A percentile compares a stretch with the other conserved stretches of the same genome.
Conservation (phyloP, 2,113 vertebrate species). For the Pseudorhombus dupliciocellatus region DNA sequence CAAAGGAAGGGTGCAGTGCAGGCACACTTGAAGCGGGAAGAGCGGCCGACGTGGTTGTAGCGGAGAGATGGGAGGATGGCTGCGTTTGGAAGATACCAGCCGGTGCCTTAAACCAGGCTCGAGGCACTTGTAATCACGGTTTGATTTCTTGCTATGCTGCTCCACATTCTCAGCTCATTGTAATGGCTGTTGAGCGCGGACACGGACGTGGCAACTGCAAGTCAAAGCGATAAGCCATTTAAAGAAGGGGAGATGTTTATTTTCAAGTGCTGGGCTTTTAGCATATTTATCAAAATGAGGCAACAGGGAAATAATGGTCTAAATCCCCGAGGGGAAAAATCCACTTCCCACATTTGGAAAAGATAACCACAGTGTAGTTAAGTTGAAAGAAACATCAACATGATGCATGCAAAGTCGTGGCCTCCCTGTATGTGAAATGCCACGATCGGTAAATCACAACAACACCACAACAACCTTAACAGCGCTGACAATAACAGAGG, state of each 20-base stretch:
- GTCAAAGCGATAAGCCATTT: slow-evolving; percentile 75
- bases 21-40: slow-evolving; percentile 56
- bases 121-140: slow-evolving; percentile 72
- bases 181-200: slow-evolving; percentile 76
- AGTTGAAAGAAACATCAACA: slow-evolving; percentile 48
- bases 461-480: slow-evolving; percentile 44
- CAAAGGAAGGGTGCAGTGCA: slow-evolving; percentile 67
- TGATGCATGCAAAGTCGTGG: slow-evolving; percentile 48
- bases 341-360: slow-evolving; percentile 14
- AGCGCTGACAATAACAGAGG: slow-evolving; percentile 20
- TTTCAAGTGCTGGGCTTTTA: slow-evolving; percentile 62
- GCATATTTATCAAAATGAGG: slow-evolving; percentile 67
- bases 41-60: slow-evolving; percentile 63
- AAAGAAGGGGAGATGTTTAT: slow-evolving; percentile 64
- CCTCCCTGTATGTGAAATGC: slow-evolving; percentile 41
- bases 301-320: slow-evolving; percentile 45
- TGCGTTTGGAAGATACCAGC: slow-evolving; percentile 72
- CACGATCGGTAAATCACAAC: slow-evolving; percentile 48
- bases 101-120: slow-evolving; percentile 67
- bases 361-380: slow-evolving; percentile 36
- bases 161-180: slow-evolving; percentile 69
- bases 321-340: slow-evolving; percentile 46
- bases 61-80: slow-evolving; percentile 62
- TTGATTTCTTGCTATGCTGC: slow-evolving; percentile 77
- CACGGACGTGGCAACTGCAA: slow-evolving; percentile 62